Conservation (phyloP, 2,113 vertebrate genomes). For the Indicator indicator region DNA sequence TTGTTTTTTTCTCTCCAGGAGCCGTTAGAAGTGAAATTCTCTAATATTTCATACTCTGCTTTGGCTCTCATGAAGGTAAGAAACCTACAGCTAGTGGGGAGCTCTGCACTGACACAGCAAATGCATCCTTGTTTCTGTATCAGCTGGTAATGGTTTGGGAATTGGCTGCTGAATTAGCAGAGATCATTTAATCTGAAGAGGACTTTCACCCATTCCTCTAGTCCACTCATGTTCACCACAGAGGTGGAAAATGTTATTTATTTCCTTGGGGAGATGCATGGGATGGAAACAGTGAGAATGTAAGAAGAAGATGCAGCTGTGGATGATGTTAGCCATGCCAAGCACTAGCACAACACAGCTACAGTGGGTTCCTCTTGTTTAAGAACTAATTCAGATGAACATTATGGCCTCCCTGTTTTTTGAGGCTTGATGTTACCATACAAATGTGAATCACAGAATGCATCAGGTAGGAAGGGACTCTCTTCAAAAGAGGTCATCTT, state of each 20-base stretch:
- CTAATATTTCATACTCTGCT: conserved; percentile 84
- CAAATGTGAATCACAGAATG: no score
- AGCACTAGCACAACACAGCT: background rate
- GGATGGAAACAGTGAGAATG: background rate
- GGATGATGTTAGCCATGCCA: background rate
- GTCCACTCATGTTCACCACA: background rate
- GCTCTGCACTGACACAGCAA: background rate
- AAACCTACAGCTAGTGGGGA: background rate
- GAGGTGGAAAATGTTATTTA: background rate
- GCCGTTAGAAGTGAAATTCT: conserved; percentile 88
- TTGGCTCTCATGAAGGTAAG: conserved; percentile 92
- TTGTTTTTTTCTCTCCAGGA: conserved; percentile 75
- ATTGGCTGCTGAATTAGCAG: background rate
- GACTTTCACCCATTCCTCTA: background rate
- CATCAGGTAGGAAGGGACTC: no score
- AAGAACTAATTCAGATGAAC: background rate
- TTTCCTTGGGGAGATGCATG: background rate
- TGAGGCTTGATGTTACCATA: background rate
- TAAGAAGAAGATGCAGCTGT: background rate
- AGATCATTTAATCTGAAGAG: background rate
- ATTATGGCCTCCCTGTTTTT: background rate
- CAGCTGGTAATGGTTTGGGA: background rate
- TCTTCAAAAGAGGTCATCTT: no score
- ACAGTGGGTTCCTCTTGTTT: background rate
- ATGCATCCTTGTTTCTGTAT: background rate